Conservation (phyloP, 1,140 invertebrate species). For the Littorina saxatilis region DNA sequence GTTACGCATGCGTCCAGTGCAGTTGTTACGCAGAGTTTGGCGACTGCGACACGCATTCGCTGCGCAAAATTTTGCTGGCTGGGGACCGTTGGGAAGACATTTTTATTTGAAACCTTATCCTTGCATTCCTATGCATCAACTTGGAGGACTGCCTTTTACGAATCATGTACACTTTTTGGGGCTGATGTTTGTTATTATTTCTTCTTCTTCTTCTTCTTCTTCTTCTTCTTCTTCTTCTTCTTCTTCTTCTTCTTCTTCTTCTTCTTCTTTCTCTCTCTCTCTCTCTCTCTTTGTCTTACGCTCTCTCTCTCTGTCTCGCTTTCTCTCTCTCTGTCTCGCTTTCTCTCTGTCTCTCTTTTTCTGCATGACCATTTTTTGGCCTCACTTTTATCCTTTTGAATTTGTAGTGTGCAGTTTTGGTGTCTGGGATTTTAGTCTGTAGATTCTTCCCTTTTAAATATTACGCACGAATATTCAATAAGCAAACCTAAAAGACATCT, state of each 20-base stretch:
- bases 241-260: background rate
- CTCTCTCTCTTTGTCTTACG: constrained; percentile 9
- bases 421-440: background rate
- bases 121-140: too few relatives aligned
- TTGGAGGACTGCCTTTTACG: too few relatives aligned
- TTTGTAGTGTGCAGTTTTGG: background rate
- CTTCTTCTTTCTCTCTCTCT: background rate
- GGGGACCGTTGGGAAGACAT: too few relatives aligned
- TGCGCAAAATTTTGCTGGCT: too few relatives aligned
- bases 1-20: too few relatives aligned
- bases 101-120: too few relatives aligned
- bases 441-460: background rate
- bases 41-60: too few relatives aligned
- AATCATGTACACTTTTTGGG: too few relatives aligned
- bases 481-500: background rate
- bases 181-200: constrained; percentile 1
- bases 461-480: background rate
- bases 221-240: constrained; percentile 9
- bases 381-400: background rate
- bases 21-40: too few relatives aligned
- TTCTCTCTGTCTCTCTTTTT: too few relatives aligned
- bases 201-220: constrained; percentile 5
- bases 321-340: background rate
- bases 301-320: background rate
- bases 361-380: background rate